phyloP scores from a whole-genome alignment of 2,113 vertebrate species.

The Prionailurus viverrinus region DNA sequence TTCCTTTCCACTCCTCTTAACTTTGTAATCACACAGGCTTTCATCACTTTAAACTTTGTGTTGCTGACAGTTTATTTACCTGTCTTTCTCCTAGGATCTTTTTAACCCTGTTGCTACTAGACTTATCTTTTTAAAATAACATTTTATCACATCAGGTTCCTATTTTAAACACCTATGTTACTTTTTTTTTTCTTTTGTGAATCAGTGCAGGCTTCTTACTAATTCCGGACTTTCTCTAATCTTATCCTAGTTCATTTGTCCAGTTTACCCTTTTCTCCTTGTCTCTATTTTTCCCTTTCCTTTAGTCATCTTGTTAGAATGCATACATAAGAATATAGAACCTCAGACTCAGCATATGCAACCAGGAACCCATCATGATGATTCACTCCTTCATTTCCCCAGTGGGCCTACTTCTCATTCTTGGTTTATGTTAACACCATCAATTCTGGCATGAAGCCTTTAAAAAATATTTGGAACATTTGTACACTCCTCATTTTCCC shows the following conservation, averaged over 20 bases:
- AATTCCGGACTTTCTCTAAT: background rate
- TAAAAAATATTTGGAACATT: background rate
- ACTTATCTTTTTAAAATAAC: background rate
- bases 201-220: background rate
- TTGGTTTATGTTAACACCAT: background rate
- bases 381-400: background rate
- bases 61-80: background rate
- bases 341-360: background rate
- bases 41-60: background rate
- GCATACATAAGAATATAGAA: background rate
- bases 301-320: background rate
- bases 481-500: background rate
- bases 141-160: slow-evolving; percentile 3
- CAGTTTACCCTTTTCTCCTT: background rate
- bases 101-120: background rate
- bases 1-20: background rate
- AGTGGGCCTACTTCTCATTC: background rate
- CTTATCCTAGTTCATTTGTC: background rate
- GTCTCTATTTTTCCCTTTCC: background rate
- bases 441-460: background rate
- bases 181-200: background rate
- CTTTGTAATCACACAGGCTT: background rate
- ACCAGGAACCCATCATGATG: background rate
- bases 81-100: background rate
- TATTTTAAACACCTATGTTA: background rate